Percentiles rank a stretch among this genome's conserved stretches.
These are phyloP conservation scores for Drosophila birchii DNA, from an alignment of 2,888 invertebrate genomes.

Conservation along the genomic window DNA sequence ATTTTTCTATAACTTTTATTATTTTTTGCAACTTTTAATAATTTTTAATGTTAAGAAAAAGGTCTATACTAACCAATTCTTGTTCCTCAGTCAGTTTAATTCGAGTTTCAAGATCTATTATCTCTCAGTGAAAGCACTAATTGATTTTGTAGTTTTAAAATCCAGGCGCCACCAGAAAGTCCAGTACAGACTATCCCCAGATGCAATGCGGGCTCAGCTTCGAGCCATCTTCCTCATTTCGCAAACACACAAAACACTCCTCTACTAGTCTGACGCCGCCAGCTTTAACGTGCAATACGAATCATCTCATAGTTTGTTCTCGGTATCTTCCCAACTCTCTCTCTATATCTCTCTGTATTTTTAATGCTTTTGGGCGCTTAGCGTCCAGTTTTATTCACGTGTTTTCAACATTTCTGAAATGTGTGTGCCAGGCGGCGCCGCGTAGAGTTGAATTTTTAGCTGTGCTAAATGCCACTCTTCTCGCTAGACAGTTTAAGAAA, in stretches of 20 bases:
- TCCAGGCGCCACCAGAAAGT: not conserved
- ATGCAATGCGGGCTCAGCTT: constrained; percentile 19
- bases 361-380: constrained; percentile 58
- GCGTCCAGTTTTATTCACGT: constrained; percentile 67
- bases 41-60: not conserved
- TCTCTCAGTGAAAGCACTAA: not conserved
- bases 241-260: constrained; percentile 6
- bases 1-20: not conserved
- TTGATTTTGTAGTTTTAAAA: not conserved
- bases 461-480: constrained; percentile 32
- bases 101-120: too few species aligned
- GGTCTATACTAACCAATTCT: not conserved
- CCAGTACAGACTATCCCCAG: not conserved
- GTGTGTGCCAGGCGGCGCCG: constrained; percentile 58
- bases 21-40: not conserved
- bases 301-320: constrained; percentile 67
- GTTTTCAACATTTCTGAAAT: constrained; percentile 73
- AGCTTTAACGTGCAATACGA: constrained; percentile 68
- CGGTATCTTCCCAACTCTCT: constrained; percentile 6
- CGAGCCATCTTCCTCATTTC: constrained; percentile 21
- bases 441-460: constrained; percentile 23
- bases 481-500: constrained; percentile 12
- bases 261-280: constrained; percentile 41
- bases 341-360: constrained; percentile 53
- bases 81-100: not conserved